phyloP scores from a whole-genome alignment of 2,113 vertebrate genomes.

The Panthera leo region DNA sequence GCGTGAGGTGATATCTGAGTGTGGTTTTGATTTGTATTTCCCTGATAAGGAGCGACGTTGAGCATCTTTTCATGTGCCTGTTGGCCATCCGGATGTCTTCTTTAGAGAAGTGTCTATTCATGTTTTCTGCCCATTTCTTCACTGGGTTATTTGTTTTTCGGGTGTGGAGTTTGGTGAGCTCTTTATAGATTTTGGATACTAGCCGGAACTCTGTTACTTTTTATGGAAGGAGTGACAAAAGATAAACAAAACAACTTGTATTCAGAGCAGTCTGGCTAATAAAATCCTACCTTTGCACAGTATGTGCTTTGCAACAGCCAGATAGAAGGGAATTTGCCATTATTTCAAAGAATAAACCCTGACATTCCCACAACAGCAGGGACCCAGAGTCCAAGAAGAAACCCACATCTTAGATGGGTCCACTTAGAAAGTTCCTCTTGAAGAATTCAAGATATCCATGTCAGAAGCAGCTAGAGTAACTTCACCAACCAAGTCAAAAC shows the following conservation, averaged over 20 bases:
- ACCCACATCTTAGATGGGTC: neutral
- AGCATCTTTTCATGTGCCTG: too few relatives aligned
- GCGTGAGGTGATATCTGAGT: too few relatives aligned
- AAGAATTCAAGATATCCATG: neutral
- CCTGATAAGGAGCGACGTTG: too few relatives aligned
- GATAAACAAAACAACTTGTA: constrained; percentile 33
- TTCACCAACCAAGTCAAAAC: neutral
- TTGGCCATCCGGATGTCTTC: too few relatives aligned
- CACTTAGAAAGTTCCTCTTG: constrained; percentile 1
- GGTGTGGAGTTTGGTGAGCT: too few relatives aligned
- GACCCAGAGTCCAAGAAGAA: neutral
- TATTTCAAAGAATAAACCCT: constrained; percentile 30
- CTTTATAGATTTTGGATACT: too few relatives aligned
- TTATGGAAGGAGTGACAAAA: neutral
- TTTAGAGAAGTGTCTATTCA: too few relatives aligned
- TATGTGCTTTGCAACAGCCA: neutral
- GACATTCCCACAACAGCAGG: neutral
- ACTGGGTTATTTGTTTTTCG: too few relatives aligned
- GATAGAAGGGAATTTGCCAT: neutral
- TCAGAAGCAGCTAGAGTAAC: neutral
- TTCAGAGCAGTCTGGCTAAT: neutral
- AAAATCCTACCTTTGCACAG: neutral
- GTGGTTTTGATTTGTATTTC: too few relatives aligned
- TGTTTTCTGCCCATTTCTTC: too few relatives aligned
- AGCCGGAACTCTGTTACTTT: neutral